Evolutionary conservation across 2,888 invertebrate species (phyloP).

Genomic region (Xylocampa areola): DNA sequence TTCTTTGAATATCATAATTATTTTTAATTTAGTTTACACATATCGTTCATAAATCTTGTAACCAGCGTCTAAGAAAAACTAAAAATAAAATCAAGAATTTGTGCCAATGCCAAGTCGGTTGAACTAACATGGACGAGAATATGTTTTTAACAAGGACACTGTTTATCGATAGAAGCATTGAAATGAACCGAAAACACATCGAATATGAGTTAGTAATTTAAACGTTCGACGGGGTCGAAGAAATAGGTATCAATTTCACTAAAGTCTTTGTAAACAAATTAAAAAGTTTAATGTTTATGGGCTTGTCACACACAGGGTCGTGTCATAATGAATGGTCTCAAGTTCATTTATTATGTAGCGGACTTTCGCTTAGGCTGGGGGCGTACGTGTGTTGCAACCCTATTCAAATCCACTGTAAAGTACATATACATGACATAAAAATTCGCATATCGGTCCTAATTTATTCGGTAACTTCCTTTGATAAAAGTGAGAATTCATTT

Average conservation of each 20-base stretch:
- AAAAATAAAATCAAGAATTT: slow-evolving; percentile 63
- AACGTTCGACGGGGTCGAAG: slow-evolving; percentile 1
- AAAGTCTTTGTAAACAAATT: slow-evolving; percentile 31
- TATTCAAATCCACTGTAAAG: slow-evolving; percentile 17
- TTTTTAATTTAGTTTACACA: slow-evolving; percentile 11
- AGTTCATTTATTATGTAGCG: slow-evolving; percentile 35
- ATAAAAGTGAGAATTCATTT: too few relatives aligned
- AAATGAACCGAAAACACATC: neutral
- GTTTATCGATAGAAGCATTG: slow-evolving; percentile 8
- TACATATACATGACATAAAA: neutral
- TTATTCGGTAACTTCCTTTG: too few relatives aligned
- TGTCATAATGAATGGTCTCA: slow-evolving; percentile 35
- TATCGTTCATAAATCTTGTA: slow-evolving; percentile 29
- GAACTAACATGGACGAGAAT: slow-evolving; percentile 60
- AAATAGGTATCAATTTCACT: slow-evolving; percentile 29
- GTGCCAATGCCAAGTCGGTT: slow-evolving; percentile 69
- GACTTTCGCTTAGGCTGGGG: slow-evolving; percentile 5
- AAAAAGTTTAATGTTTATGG: slow-evolving; percentile 2
- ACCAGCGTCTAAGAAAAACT: slow-evolving; percentile 32
- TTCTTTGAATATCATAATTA: neutral
- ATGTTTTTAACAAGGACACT: slow-evolving; percentile 48
- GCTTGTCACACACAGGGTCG: slow-evolving; percentile 12
- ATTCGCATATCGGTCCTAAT: too few relatives aligned
- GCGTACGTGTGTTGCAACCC: slow-evolving; percentile 6
- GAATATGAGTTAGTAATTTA: neutral